Evolutionary conservation across 2,113 vertebrate species (phyloP).

Genomic region (Thinocorus orbignyianus): DNA sequence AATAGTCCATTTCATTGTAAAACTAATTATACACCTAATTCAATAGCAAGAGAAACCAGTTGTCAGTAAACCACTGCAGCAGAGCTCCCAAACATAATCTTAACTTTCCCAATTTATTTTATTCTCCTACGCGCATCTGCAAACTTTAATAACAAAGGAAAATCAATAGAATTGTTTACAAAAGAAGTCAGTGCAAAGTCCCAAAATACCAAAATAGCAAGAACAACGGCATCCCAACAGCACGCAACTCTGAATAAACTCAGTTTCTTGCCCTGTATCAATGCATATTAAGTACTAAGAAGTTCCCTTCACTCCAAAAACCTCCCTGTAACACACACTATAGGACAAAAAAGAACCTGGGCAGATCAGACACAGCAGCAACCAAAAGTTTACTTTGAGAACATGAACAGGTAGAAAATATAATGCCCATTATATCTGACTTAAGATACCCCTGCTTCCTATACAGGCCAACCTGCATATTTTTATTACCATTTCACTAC

Average conservation of each 20-base stretch:
- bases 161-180: not conserved
- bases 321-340: not conserved
- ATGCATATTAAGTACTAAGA: not conserved
- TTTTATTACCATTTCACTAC: not conserved
- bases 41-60: not conserved
- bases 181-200: not conserved
- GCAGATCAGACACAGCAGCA: not conserved
- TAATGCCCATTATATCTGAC: not conserved
- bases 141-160: not conserved
- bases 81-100: not conserved
- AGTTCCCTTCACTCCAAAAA: not conserved
- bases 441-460: not conserved
- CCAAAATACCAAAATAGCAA: not conserved
- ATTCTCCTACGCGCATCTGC: not conserved
- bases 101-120: not conserved
- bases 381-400: not conserved
- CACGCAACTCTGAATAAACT: not conserved
- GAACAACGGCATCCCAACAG: not conserved
- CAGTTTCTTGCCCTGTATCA: not conserved
- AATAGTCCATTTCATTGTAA: not conserved
- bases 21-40: not conserved
- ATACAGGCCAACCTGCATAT: accelerated
- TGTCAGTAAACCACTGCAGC: not conserved
- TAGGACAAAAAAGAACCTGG: not conserved
- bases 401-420: not conserved